phyloP scores from a whole-genome alignment of 2,888 invertebrate species.

The Beris morrisii region DNA sequence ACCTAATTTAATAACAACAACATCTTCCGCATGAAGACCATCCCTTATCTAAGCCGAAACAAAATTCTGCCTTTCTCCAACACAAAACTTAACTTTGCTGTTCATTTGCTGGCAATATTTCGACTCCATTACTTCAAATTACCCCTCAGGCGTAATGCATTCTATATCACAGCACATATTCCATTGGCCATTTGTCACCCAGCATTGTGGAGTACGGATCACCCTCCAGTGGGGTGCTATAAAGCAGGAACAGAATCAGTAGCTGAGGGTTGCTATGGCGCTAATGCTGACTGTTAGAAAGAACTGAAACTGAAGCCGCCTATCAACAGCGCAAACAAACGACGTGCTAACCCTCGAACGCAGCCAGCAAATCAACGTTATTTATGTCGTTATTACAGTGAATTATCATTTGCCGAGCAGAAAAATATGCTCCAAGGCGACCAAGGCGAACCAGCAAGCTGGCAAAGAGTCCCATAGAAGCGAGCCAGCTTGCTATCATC shows the following conservation, averaged over 20 bases:
- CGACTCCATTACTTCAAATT: constrained; percentile 17
- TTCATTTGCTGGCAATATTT: constrained; percentile 17
- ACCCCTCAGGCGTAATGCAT: constrained; percentile 10
- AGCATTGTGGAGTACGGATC: neutral
- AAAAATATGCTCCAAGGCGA: constrained; percentile 19
- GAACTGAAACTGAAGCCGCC: neutral
- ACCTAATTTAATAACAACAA: too few species aligned
- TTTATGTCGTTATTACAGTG: constrained; percentile 26
- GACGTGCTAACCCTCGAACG: constrained; percentile 8
- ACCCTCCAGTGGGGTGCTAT: too few species aligned
- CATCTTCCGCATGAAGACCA: too few species aligned
- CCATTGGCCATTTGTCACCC: constrained; percentile 6
- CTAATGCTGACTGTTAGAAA: too few species aligned
- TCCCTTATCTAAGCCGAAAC: too few species aligned
- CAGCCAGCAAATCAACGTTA: constrained; percentile 8
- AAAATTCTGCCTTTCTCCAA: too few species aligned
- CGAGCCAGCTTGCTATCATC: neutral
- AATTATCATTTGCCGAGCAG: constrained; percentile 22
- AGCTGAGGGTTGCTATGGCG: neutral
- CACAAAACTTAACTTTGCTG: constrained; percentile 1
- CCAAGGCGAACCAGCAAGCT: neutral
- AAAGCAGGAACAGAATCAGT: neutral
- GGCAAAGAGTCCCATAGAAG: neutral
- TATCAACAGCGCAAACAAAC: constrained; percentile 3
- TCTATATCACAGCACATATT: constrained; percentile 2